These are phyloP conservation scores for Naja naja DNA, from an alignment of 2,113 vertebrate species.

Conservation along the genomic window DNA sequence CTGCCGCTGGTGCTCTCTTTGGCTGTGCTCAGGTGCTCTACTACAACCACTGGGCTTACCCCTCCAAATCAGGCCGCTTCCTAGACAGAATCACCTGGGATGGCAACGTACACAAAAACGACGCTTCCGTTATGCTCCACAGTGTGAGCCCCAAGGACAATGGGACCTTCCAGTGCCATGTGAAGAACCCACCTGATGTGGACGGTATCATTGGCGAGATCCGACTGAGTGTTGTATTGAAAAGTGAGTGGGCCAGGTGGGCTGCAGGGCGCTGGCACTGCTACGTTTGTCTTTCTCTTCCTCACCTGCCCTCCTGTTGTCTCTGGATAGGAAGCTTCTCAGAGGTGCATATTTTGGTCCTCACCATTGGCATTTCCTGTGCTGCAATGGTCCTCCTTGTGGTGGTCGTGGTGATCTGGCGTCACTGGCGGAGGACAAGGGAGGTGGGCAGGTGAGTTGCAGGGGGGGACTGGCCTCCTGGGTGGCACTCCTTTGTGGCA, in stretches of 20 bases:
- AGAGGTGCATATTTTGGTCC: constrained; percentile 80
- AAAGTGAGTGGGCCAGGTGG: constrained; percentile 30
- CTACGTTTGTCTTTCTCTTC: rapidly evolving
- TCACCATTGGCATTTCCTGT: constrained; percentile 80
- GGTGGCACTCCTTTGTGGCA: neutral
- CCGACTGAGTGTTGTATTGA: constrained; percentile 77
- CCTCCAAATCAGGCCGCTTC: constrained; percentile 72
- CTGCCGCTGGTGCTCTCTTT: neutral
- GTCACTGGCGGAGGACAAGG: constrained; percentile 64
- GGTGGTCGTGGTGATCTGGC: constrained; percentile 65
- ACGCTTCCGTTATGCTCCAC: constrained; percentile 82
- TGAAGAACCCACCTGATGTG: constrained; percentile 89
- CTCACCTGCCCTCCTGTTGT: neutral
- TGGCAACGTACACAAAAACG: constrained; percentile 76
- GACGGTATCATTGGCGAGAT: constrained; percentile 80
- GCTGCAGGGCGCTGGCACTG: neutral
- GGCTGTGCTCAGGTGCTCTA: constrained; percentile 77
- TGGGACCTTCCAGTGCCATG: constrained; percentile 87
- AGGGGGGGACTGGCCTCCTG: neutral
- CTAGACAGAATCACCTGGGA: constrained; percentile 79
- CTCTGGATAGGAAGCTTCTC: constrained; percentile 79
- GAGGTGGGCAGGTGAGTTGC: constrained; percentile 77
- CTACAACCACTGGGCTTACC: constrained; percentile 74
- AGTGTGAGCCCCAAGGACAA: constrained; percentile 85
- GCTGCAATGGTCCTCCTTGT: constrained; percentile 75